These are phyloP conservation scores for Tyria jacobaeae DNA, from an alignment of 2,888 invertebrate genomes.

Conservation along the genomic window DNA sequence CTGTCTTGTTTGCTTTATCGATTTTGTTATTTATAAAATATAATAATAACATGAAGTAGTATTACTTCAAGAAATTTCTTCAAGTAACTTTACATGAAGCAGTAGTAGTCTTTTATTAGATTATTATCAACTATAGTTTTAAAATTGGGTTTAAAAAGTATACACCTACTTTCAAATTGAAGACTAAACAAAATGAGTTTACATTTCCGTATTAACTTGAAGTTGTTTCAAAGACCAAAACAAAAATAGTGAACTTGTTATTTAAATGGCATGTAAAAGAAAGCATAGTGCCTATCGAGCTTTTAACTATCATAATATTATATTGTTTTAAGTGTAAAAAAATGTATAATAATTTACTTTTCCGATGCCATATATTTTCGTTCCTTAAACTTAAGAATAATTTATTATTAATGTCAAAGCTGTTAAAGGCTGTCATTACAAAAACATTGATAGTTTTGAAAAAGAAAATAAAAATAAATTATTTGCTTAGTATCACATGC, in stretches of 20 bases:
- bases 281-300: not conserved
- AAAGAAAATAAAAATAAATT: too few relatives aligned
- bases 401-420: slow-evolving; percentile 3
- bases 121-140: not conserved
- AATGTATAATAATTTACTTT: slow-evolving; percentile 7
- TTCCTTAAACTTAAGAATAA: slow-evolving; percentile 34
- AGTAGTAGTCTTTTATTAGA: too few relatives aligned
- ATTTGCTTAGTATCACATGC: too few relatives aligned
- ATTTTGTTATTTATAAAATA: not conserved
- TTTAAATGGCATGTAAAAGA: not conserved
- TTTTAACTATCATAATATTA: not conserved
- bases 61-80: too few relatives aligned
- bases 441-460: not conserved
- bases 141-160: not conserved
- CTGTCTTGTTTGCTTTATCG: too few relatives aligned
- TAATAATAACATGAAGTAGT: too few relatives aligned
- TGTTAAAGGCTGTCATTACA: not conserved
- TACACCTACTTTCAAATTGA: not conserved
- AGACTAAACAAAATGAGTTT: not conserved
- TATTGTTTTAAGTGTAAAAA: not conserved
- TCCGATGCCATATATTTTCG: slow-evolving; percentile 48
- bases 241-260: not conserved
- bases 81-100: too few relatives aligned
- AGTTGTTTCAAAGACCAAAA: not conserved
- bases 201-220: not conserved